These are phyloP conservation scores for Exocentrus adspersus DNA, from an alignment of 2,888 invertebrate species.

Conservation along the genomic window DNA sequence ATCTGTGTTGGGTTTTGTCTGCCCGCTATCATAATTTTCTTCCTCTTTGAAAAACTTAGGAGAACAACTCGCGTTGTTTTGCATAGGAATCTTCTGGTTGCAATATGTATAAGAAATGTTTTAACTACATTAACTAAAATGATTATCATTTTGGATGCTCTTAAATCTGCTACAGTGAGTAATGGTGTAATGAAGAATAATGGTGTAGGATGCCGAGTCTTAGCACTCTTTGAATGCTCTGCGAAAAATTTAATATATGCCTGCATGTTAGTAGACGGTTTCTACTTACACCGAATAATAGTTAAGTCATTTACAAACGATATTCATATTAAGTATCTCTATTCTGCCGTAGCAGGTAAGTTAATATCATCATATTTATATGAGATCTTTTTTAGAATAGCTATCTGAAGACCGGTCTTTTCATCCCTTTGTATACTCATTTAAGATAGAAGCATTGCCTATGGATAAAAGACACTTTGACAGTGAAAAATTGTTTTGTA, in stretches of 20 bases:
- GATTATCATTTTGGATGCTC: slow-evolving; percentile 69
- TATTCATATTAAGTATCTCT: slow-evolving; percentile 65
- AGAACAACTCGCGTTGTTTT: slow-evolving; percentile 64
- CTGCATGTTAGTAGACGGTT: slow-evolving; percentile 75
- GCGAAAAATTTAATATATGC: slow-evolving; percentile 72
- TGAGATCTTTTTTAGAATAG: no score
- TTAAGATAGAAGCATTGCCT: no score
- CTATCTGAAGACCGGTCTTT: no score
- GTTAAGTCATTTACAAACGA: slow-evolving; percentile 72
- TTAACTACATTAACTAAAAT: slow-evolving; percentile 69
- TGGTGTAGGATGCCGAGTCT: slow-evolving; percentile 65
- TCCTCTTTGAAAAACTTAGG: slow-evolving; percentile 67
- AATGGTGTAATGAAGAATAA: slow-evolving; percentile 65
- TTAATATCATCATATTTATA: no score
- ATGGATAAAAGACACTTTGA: no score
- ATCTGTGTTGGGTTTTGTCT: slow-evolving; percentile 67
- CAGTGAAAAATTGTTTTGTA: no score
- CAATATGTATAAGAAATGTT: slow-evolving; percentile 69
- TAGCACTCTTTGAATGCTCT: slow-evolving; percentile 68
- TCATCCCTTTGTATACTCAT: no score
- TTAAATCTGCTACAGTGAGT: slow-evolving; percentile 63
- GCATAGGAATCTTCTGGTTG: slow-evolving; percentile 70
- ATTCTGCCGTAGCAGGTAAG: slow-evolving; percentile 64
- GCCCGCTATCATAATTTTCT: slow-evolving; percentile 70
- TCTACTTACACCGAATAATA: slow-evolving; percentile 73